phyloP scores from a whole-genome alignment of 2,888 invertebrate species.

The Catocala fraxini region DNA sequence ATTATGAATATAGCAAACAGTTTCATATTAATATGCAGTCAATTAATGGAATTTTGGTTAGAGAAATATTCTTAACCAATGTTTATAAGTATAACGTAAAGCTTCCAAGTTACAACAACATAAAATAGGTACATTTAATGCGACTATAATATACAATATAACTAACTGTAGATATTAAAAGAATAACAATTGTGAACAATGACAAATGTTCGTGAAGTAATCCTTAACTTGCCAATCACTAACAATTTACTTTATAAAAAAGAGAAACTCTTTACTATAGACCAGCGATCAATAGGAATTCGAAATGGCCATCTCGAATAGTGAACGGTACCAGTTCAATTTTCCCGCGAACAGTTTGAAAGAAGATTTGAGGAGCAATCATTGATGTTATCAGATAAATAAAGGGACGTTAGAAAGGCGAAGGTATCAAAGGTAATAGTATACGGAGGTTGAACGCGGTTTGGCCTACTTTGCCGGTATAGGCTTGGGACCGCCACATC shows the following conservation, averaged over 20 bases:
- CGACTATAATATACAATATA: too few relatives aligned
- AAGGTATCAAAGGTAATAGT: constrained; percentile 75
- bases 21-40: too few relatives aligned
- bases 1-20: too few relatives aligned
- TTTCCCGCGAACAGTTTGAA: constrained; percentile 25
- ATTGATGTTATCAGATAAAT: constrained; percentile 53
- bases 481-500: constrained; percentile 62
- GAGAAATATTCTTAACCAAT: too few relatives aligned
- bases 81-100: too few relatives aligned
- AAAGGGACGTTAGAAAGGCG: constrained; percentile 69
- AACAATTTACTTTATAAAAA: background rate
- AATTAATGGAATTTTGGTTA: too few relatives aligned
- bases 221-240: background rate
- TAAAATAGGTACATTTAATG: too few relatives aligned
- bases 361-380: constrained; percentile 42
- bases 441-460: constrained; percentile 62
- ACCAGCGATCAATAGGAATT: constrained; percentile 7
- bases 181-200: too few relatives aligned
- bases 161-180: too few relatives aligned
- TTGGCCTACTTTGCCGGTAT: constrained; percentile 68
- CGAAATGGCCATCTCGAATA: constrained; percentile 11
- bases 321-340: constrained; percentile 12
- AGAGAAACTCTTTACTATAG: constrained; percentile 2
- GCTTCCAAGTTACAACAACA: too few relatives aligned
- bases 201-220: too few relatives aligned